Evolutionary conservation across 1,140 invertebrate genomes (phyloP).

Genomic region (Copidosoma floridanum): DNA sequence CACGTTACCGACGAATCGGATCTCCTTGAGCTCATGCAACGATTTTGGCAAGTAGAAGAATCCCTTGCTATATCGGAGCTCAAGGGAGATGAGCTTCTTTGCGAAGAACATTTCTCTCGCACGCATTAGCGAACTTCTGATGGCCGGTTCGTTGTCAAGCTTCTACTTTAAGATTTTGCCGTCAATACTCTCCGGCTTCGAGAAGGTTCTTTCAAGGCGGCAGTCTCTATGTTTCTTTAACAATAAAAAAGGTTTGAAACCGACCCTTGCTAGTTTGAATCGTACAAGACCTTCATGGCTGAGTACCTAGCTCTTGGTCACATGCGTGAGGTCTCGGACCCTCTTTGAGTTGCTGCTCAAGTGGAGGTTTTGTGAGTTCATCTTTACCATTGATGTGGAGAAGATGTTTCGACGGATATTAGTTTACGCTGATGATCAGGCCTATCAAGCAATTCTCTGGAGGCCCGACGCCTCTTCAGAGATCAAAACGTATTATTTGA

Average conservation of each 20-base stretch:
- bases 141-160: background rate
- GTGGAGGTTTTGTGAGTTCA: background rate
- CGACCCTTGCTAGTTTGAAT: background rate
- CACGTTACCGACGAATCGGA: no score
- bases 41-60: background rate
- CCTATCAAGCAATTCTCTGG: background rate
- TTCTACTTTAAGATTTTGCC: background rate
- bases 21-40: background rate
- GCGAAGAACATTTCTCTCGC: background rate
- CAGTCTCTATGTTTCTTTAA: background rate
- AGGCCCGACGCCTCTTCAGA: background rate
- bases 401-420: background rate
- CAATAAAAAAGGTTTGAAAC: background rate
- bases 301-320: background rate
- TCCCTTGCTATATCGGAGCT: background rate
- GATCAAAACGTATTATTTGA: background rate
- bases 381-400: background rate
- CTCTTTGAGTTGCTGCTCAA: background rate
- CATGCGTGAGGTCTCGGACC: background rate
- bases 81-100: background rate
- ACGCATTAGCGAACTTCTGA: background rate
- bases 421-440: background rate
- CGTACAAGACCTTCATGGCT: background rate
- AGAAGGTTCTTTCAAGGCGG: background rate
- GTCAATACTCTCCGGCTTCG: background rate